phyloP scores from a whole-genome alignment of 2,797 vertebrate genomes.

The Ibycter americanus region DNA sequence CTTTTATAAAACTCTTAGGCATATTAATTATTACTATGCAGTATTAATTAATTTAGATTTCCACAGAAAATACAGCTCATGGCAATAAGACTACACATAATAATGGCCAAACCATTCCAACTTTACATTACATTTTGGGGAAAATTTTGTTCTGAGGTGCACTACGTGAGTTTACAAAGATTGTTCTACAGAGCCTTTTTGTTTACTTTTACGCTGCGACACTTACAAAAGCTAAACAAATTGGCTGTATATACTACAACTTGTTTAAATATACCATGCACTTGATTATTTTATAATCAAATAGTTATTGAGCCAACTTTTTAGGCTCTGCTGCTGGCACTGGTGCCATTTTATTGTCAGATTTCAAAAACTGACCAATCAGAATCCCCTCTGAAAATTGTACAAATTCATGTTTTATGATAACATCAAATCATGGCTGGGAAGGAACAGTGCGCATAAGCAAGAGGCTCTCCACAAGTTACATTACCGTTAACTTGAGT shows the following conservation, averaged over 20 bases:
- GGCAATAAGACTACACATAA: not conserved
- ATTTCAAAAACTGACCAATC: conserved; percentile 83
- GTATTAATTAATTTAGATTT: not conserved
- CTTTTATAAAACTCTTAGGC: not conserved
- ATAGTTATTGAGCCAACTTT: not conserved
- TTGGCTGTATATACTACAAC: not conserved
- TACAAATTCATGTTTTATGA: conserved; percentile 80
- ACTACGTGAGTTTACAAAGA: not conserved
- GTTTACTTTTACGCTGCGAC: not conserved
- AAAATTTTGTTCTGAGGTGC: not conserved
- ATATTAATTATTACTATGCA: not conserved
- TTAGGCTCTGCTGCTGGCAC: not conserved
- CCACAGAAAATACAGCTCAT: not conserved
- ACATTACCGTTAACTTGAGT: conserved; percentile 96
- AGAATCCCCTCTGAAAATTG: conserved; percentile 84
- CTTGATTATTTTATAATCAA: not conserved
- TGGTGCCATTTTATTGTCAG: not conserved
- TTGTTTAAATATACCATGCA: not conserved
- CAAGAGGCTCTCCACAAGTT: conserved; percentile 77
- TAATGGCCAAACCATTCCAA: not conserved
- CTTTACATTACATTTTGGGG: not conserved
- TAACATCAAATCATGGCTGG: conserved; percentile 79
- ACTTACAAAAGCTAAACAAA: not conserved
- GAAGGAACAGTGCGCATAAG: conserved; percentile 79
- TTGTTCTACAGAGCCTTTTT: not conserved